Conservation (phyloP, 2,113 vertebrate species). For the Pterocles gutturalis region DNA sequence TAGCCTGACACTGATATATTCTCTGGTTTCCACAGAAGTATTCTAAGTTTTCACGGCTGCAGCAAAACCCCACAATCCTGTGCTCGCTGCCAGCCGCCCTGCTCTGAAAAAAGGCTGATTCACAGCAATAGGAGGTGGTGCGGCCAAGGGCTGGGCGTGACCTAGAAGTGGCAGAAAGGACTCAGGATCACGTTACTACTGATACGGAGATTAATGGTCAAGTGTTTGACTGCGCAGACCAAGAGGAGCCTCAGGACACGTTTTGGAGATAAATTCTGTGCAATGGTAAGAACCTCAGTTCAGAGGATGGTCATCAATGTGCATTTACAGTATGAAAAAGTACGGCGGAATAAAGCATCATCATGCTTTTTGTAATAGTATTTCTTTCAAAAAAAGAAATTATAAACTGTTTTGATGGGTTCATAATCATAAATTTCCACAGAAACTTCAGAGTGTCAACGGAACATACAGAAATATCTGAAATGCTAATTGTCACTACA, state of each 20-base stretch:
- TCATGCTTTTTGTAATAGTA: neutral
- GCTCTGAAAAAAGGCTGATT: neutral
- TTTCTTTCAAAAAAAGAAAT: neutral
- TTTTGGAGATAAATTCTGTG: neutral
- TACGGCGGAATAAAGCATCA: neutral
- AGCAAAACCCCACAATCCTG: neutral
- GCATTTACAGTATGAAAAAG: neutral
- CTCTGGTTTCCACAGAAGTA: slow-evolving; percentile 10
- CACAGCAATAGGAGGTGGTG: neutral
- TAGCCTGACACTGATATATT: slow-evolving; percentile 34
- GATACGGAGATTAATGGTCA: neutral
- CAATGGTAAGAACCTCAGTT: neutral
- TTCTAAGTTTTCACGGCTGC: neutral
- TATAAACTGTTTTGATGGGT: slow-evolving; percentile 16
- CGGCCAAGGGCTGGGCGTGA: neutral
- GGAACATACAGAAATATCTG: slow-evolving; percentile 33
- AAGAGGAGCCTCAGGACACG: neutral
- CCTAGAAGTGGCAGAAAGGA: neutral
- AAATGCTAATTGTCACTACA: slow-evolving; percentile 32
- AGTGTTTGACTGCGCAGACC: neutral
- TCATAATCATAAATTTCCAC: slow-evolving; percentile 22
- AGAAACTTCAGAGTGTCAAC: slow-evolving; percentile 48
- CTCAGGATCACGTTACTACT: neutral
- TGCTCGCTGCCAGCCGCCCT: neutral
- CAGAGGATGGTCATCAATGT: neutral